Evolutionary conservation across 2,113 vertebrate genomes (phyloP).

Genomic region (Xiphophorus maculatus): DNA sequence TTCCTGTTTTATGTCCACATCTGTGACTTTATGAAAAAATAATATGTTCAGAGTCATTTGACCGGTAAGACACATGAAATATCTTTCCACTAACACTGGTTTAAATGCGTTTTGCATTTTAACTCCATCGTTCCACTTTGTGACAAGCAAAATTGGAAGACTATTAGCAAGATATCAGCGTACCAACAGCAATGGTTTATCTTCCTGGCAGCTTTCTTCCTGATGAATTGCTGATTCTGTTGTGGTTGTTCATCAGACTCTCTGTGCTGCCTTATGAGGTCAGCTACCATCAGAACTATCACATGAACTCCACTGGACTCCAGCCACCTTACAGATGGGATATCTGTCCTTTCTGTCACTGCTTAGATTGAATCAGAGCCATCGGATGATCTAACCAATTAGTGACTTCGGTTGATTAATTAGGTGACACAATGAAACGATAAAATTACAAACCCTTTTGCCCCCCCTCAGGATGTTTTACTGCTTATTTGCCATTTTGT

Average conservation of each 20-base stretch:
- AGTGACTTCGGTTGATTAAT: slow-evolving; percentile 65
- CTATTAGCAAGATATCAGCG: slow-evolving; percentile 2
- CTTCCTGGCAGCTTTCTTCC: background rate
- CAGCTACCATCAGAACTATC: slow-evolving; percentile 31
- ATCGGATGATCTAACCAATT: slow-evolving; percentile 73
- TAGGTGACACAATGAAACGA: slow-evolving; percentile 52
- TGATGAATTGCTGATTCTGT: slow-evolving; percentile 12
- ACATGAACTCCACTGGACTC: slow-evolving; percentile 30
- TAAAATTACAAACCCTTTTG: slow-evolving; percentile 51
- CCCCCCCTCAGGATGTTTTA: slow-evolving; percentile 53
- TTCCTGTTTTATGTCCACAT: slow-evolving; percentile 50
- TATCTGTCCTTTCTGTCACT: slow-evolving; percentile 38
- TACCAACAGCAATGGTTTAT: slow-evolving; percentile 4
- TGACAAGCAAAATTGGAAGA: background rate
- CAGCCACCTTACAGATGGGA: slow-evolving; percentile 23
- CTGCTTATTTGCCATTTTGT: slow-evolving; percentile 54
- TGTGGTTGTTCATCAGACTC: slow-evolving; percentile 17
- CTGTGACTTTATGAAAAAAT: slow-evolving; percentile 51
- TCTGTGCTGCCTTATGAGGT: slow-evolving; percentile 48
- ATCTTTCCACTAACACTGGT: slow-evolving; percentile 26
- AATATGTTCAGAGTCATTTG: slow-evolving; percentile 37
- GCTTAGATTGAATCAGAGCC: slow-evolving; percentile 52
- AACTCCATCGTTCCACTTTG: background rate
- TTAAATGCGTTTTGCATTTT: slow-evolving; percentile 24
- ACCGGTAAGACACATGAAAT: slow-evolving; percentile 22